Conservation (phyloP, 2,797 vertebrate species). For the Okamejei kenojei region DNA sequence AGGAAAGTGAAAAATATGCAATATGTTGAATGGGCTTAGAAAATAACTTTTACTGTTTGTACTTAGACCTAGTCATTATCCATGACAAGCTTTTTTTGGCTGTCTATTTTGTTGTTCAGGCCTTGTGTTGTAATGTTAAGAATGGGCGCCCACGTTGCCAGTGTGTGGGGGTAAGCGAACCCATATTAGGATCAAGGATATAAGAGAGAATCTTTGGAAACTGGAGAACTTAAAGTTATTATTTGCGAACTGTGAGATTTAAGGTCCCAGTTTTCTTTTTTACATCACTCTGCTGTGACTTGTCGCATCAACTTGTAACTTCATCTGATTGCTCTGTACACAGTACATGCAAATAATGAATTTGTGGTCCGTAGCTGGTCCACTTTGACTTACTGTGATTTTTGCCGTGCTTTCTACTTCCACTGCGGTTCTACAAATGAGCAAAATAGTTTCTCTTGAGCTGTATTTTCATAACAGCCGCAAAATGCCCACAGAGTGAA, state of each 20-base stretch:
- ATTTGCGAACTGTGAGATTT: background rate
- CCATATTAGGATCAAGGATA: background rate
- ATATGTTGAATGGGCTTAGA: too few species aligned
- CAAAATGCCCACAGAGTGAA: background rate
- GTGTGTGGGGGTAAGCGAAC: background rate
- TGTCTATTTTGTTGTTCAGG: background rate
- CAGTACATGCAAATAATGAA: background rate
- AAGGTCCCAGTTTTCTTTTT: background rate
- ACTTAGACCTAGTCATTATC: background rate
- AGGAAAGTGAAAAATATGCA: background rate
- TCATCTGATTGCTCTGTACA: background rate
- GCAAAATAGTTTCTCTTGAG: background rate
- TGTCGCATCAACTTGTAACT: background rate
- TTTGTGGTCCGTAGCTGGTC: background rate
- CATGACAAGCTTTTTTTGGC: background rate
- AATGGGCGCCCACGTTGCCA: background rate
- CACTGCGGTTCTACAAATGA: background rate
- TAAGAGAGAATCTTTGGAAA: background rate
- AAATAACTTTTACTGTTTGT: background rate
- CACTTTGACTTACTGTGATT: background rate
- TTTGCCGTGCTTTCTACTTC: background rate
- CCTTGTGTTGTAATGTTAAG: background rate
- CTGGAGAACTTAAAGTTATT: background rate
- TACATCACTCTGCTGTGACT: background rate
- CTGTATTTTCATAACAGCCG: background rate